A percentile compares a stretch with the other conserved stretches of the same genome.
Evolutionary conservation across 1,140 invertebrate genomes (phyloP).

Genomic region (Psix sp.): DNA sequence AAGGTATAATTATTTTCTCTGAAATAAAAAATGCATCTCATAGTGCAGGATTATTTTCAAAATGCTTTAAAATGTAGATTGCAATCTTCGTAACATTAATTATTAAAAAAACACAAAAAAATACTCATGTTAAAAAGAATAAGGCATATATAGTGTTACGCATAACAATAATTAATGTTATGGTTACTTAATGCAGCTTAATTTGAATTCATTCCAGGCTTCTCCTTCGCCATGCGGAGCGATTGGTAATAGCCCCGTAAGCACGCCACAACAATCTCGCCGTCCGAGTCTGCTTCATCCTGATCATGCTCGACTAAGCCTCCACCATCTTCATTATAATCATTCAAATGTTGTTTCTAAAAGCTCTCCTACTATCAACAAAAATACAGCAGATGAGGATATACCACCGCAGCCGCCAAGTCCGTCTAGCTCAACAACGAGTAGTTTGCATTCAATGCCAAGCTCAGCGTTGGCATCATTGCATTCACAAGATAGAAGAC

Average conservation of each 20-base stretch:
- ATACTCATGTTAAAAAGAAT: too few species aligned
- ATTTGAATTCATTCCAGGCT: constrained; percentile 72
- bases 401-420: constrained; percentile 68
- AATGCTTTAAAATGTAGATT: too few species aligned
- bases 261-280: constrained; percentile 74
- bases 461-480: constrained; percentile 70
- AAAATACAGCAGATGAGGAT: constrained; percentile 69
- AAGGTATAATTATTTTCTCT: too few species aligned
- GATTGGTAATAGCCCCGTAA: constrained; percentile 65
- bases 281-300: constrained; percentile 82
- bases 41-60: too few species aligned
- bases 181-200: too few species aligned
- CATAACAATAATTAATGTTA: too few species aligned
- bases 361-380: constrained; percentile 68
- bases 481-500: constrained; percentile 71
- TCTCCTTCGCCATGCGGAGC: constrained; percentile 80
- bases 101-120: too few species aligned
- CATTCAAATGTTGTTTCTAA: constrained; percentile 69
- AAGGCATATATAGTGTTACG: too few species aligned
- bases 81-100: too few species aligned
- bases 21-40: too few species aligned
- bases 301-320: constrained; percentile 81
- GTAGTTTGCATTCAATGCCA: constrained; percentile 75
- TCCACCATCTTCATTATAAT: constrained; percentile 75
- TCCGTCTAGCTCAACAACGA: constrained; percentile 75